Conservation (phyloP, 2,888 invertebrate genomes). For the Parapristionchus giblindavisi region DNA sequence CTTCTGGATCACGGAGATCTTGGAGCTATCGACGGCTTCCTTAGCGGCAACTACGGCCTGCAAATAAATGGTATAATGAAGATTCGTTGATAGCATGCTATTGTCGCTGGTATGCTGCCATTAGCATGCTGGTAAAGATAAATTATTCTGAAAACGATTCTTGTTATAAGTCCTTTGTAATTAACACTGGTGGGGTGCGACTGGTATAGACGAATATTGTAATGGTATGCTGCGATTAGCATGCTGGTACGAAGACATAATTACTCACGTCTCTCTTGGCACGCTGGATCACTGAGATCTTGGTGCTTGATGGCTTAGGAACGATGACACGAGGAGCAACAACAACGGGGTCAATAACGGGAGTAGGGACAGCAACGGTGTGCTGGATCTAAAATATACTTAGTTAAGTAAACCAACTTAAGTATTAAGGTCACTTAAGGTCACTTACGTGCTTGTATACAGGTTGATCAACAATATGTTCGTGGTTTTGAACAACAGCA, state of each 20-base stretch:
- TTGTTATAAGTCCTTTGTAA: neutral
- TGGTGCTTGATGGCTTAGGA: constrained; percentile 28
- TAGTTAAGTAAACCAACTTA: too few species aligned
- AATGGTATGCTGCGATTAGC: neutral
- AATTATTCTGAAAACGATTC: too few species aligned
- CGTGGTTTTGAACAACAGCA: constrained; percentile 33
- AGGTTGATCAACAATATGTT: constrained; percentile 8
- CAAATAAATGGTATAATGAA: neutral
- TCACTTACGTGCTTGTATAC: constrained; percentile 36
- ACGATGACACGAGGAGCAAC: constrained; percentile 15
- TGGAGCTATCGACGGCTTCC: neutral
- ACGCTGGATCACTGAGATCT: constrained; percentile 38
- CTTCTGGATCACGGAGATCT: neutral
- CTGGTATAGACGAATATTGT: neutral
- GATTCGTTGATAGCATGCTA: neutral
- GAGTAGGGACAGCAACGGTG: constrained; percentile 26
- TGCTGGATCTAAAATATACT: constrained; percentile 32
- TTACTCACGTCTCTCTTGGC: constrained; percentile 20
- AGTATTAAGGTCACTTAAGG: too few species aligned
- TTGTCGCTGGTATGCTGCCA: too few species aligned
- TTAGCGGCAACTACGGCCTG: neutral
- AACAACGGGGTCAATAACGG: constrained; percentile 36
- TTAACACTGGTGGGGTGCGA: neutral
- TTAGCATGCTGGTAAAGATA: neutral
- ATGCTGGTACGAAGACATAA: neutral